Percentiles rank a stretch among this genome's conserved stretches.
Evolutionary conservation across 2,113 vertebrate genomes (phyloP).

Genomic region (Gobiocypris rarus): DNA sequence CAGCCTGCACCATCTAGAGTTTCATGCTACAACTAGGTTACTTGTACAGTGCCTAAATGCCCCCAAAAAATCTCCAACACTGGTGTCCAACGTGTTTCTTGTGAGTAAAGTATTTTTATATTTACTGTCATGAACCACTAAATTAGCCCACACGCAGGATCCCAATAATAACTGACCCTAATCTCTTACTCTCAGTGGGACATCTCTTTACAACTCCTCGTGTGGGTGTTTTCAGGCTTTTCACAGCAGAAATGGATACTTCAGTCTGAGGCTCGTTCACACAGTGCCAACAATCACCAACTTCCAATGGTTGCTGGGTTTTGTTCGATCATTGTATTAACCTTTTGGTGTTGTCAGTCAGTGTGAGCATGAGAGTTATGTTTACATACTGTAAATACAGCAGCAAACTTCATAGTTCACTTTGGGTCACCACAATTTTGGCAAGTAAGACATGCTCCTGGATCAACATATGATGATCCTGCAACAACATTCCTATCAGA

Average conservation of each 20-base stretch:
- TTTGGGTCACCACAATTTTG: too few species aligned
- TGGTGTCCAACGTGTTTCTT: not conserved
- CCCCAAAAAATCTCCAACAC: too few species aligned
- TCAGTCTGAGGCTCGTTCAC: not conserved
- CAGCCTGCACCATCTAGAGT: too few species aligned
- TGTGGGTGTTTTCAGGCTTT: not conserved
- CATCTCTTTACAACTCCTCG: not conserved
- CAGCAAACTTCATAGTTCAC: not conserved
- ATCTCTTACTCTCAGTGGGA: conserved; percentile 26
- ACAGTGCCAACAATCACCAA: not conserved
- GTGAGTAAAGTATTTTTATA: not conserved
- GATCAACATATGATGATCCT: too few species aligned
- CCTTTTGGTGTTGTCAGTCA: not conserved
- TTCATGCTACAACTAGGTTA: too few species aligned
- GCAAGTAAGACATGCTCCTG: too few species aligned
- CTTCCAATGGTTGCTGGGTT: not conserved
- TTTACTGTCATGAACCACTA: not conserved
- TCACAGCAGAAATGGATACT: conserved; percentile 14
- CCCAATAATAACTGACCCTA: conserved; percentile 47
- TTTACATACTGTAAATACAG: not conserved
- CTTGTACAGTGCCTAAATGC: not conserved
- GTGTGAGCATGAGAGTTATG: too few species aligned
- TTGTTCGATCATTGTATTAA: not conserved
- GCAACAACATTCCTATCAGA: too few species aligned
- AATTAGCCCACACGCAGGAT: not conserved